phyloP scores from a whole-genome alignment of 53 echinoderm and acorn worm genomes.

The Actinopyga echinites region DNA sequence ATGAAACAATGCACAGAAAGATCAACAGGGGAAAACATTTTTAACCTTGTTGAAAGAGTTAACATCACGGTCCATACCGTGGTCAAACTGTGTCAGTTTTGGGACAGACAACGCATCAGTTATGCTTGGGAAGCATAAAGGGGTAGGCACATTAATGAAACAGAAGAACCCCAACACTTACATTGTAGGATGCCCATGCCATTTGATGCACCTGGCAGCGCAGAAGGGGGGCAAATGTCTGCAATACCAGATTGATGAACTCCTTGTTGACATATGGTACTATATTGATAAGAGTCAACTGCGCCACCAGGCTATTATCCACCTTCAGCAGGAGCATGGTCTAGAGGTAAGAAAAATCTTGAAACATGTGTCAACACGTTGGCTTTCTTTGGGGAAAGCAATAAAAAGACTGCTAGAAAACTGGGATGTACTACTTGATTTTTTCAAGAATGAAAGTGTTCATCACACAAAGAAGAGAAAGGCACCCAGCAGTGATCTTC shows the following conservation, averaged over 20 bases:
- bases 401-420: not conserved
- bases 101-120: slow-evolving; percentile 46
- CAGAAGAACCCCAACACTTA: not conserved
- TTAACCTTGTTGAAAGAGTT: slow-evolving; percentile 46
- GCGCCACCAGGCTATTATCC: slow-evolving; percentile 27
- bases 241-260: slow-evolving; percentile 32
- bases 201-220: slow-evolving; percentile 48
- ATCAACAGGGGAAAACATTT: slow-evolving; percentile 63
- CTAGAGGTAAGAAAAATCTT: slow-evolving; percentile 34
- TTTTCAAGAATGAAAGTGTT: slow-evolving; percentile 22
- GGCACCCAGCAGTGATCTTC: not conserved
- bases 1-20: slow-evolving; percentile 36
- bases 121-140: slow-evolving; percentile 51
- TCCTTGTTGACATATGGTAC: slow-evolving; percentile 52
- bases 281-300: slow-evolving; percentile 52
- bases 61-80: slow-evolving; percentile 39
- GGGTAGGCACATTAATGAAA: slow-evolving; percentile 20
- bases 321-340: slow-evolving; percentile 49
- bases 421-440: not conserved
- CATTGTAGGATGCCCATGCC: slow-evolving; percentile 53
- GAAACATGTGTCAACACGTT: slow-evolving; percentile 45
- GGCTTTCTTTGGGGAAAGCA: not conserved
- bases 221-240: slow-evolving; percentile 22
- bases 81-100: slow-evolving; percentile 51
- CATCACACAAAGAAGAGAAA: slow-evolving; percentile 3